Base-by-base conservation (phyloP, 2,797 vertebrate species). In the Syndactyla subalaris region DNA sequence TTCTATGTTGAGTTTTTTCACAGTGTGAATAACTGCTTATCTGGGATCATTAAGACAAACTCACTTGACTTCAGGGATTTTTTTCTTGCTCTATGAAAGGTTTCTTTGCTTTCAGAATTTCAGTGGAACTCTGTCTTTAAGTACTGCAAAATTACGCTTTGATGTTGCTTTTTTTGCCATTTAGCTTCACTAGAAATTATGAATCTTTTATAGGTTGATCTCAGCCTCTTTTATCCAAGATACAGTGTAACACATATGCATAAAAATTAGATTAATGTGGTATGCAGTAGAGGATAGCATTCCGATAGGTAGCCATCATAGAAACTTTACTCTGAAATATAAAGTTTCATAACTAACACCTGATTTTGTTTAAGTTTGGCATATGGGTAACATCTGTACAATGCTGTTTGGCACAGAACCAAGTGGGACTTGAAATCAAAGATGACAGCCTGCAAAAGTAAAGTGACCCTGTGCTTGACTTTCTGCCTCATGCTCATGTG, bases 401-500 rank as follows among this genome's bases (percentile, higher is more conserved):
- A 11, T n/a, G 46, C 66, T 87, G 23, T 41, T 83, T 30, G 49
- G 51, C 39, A 22, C 6, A 78, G 36, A 88, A 45, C 43, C 18
- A 38, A 29, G 23, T 52, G 45, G 26, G 5, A 22, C 54, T 74
- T 75, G 32, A 67, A 88, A 49, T 74, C 16, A 34, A 36, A 55
- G 55, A 29, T 2, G 3, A 6, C 10, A 58, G 20, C 20, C 46
- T 9, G 2, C 10, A 14, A 16, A 62, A 58, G 32, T 67, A 27
- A 29, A 63, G 21, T 58, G 61, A 57, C 14, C 45, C 20, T 39
- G 13, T 12, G 18, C 55, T 75, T 67, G 2, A 5, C 57, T 39
- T 55, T 32, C 30, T 65, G 32, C 32, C 15, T 43, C 0, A 0
- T 32, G 38, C 51, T 70, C 0, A 0, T 34, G 18, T 41, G 58